Percentiles rank a stretch among this genome's conserved stretches.
phyloP scores from a whole-genome alignment of 2,888 invertebrate genomes.

The Noctua janthina region DNA sequence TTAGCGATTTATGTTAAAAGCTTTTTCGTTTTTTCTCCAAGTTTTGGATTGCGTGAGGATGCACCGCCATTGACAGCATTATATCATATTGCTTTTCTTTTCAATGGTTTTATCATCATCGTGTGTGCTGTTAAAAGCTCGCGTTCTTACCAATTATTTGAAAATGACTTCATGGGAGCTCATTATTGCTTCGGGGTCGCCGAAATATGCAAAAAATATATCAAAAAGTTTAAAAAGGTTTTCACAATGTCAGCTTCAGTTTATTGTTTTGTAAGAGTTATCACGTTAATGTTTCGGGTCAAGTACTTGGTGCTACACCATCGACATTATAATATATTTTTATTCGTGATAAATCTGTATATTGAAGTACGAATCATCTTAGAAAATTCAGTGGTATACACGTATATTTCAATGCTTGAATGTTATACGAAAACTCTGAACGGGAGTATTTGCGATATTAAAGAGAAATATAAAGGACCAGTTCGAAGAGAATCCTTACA shows the following conservation, averaged over 20 bases:
- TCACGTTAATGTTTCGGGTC: neutral
- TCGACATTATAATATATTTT: neutral
- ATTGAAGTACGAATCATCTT: conserved; percentile 6
- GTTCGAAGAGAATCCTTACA: neutral
- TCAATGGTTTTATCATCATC: neutral
- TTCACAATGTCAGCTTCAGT: neutral
- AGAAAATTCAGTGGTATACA: neutral
- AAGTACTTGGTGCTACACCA: neutral
- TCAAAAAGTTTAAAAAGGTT: conserved; percentile 2
- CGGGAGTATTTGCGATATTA: neutral
- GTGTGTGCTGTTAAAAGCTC: neutral
- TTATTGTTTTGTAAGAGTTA: neutral
- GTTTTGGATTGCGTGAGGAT: neutral
- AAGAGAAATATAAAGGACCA: neutral
- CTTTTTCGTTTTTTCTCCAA: neutral
- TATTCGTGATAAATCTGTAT: neutral
- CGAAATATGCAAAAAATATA: neutral
- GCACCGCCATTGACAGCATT: neutral
- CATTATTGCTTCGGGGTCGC: neutral
- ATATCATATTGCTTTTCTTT: neutral
- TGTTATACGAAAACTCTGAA: conserved; percentile 13
- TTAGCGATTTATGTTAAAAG: neutral
- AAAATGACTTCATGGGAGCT: neutral
- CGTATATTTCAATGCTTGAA: conserved; percentile 11
- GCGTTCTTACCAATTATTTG: conserved; percentile 2